Evolutionary conservation across 2,888 invertebrate genomes (phyloP), one percentile per base, ranked within the genome.

Genomic region (Rapana venosa): DNA sequence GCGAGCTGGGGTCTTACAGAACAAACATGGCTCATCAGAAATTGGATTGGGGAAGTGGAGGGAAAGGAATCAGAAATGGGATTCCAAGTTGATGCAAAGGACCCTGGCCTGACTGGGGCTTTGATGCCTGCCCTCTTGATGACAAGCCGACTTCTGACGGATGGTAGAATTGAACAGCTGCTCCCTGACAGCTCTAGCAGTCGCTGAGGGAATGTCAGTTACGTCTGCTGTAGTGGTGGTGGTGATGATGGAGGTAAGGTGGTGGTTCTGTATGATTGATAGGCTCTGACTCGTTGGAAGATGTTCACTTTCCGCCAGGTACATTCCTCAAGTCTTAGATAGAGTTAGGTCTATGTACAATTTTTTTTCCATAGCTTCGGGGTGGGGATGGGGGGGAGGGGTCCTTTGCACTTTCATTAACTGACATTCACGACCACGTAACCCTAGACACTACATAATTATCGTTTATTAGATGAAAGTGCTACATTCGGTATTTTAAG

Each of bases 161-260:
- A 17, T 83, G 83, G 36, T 83, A 22, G 83, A 47, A 56, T 83
- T 83, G 47, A 83, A 83, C 83, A 83, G 83, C 83, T 83, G 83
- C 47, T 56, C 26, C 56, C 35, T 83, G 83, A 47, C 56, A 83
- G 36, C 26, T 26, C 13, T 20, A 35, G 56, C n/a, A 36, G 47
- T 17, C 30, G 35, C 35, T 11, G 17, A 81, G 35, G 81, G 35
- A 32, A 81, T 81, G 35, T 22, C 15, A 13, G 35, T 66, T 66
- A 66, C 66, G 66, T 66, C 66, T 66, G 66, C 66, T 66, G 13
- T 66, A 26, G 66, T 66, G 66, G 17, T 66, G 66, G 66, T 66
- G 66, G 66, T 66, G 66, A 13, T 66, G 13, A 13, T 66, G 66
- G 66, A 6, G 66, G 66, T 26, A 8, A 8, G 66, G 47, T 47